phyloP scores from a whole-genome alignment of 2,113 vertebrate genomes.

The Platysternon megacephalum region DNA sequence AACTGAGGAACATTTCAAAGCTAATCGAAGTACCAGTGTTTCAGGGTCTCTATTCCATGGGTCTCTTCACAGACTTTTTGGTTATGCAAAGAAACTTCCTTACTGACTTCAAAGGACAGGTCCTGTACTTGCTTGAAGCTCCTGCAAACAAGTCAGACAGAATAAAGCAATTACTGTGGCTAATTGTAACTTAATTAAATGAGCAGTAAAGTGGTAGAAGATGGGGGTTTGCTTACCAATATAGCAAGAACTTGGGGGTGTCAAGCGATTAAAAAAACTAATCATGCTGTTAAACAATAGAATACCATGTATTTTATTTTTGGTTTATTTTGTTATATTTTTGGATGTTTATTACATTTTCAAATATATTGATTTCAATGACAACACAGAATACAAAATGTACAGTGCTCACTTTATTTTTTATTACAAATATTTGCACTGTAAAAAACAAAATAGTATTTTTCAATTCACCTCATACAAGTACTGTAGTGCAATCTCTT shows the following conservation, averaged over 20 bases:
- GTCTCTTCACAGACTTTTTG: conserved; percentile 72
- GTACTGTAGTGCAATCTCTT: too few relatives aligned
- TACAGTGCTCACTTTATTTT: too few relatives aligned
- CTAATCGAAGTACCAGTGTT: conserved; percentile 71
- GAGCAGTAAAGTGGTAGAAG: background rate
- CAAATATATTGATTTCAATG: too few relatives aligned
- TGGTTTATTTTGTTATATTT: too few relatives aligned
- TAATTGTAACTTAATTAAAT: background rate
- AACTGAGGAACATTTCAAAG: background rate
- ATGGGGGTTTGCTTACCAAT: background rate
- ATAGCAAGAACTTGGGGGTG: background rate
- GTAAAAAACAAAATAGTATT: too few relatives aligned
- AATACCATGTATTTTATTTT: too few relatives aligned
- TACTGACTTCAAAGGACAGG: conserved; percentile 78
- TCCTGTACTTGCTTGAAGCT: conserved; percentile 72
- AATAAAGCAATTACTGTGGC: background rate
- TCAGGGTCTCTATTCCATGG: conserved; percentile 32
- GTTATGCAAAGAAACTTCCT: conserved; percentile 76
- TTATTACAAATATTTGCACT: too few relatives aligned
- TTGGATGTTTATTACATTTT: too few relatives aligned
- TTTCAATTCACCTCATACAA: too few relatives aligned
- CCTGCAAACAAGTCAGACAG: conserved; percentile 54
- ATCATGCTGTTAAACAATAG: too few relatives aligned
- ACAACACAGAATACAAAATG: too few relatives aligned
- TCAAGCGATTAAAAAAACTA: too few relatives aligned